Percentiles rank a stretch among this genome's conserved stretches.
These are phyloP conservation scores for Sycon ciliatum DNA, from an alignment of 37 sponge, comb jelly and placozoan species.

Conservation along the genomic window DNA sequence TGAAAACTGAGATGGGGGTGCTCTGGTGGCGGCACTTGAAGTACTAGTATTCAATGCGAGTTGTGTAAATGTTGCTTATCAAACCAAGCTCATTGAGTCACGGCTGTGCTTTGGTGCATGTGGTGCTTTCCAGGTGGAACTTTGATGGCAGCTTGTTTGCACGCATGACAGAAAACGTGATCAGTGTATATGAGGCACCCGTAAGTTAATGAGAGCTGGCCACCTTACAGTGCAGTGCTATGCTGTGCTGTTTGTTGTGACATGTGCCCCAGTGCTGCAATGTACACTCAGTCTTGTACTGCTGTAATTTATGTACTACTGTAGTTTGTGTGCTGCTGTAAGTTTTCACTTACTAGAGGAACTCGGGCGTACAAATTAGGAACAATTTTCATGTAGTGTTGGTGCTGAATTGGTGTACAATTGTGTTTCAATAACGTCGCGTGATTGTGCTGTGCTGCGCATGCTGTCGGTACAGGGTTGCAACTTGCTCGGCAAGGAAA, in stretches of 20 bases:
- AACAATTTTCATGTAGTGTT: no score
- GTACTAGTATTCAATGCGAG: no score
- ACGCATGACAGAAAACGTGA: slow-evolving; percentile 47
- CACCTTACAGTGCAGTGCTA: no score
- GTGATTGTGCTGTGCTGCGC: not conserved
- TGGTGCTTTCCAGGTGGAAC: slow-evolving; percentile 67
- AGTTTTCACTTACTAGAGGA: no score
- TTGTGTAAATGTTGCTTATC: not conserved
- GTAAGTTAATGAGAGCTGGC: slow-evolving; percentile 49
- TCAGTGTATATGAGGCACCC: slow-evolving; percentile 70
- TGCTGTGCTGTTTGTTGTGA: no score
- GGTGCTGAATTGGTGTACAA: not conserved
- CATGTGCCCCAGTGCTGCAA: no score
- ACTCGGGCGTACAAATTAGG: no score
- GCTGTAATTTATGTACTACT: no score
- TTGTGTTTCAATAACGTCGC: not conserved
- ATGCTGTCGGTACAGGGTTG: slow-evolving; percentile 42
- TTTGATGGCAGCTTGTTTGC: slow-evolving; percentile 76
- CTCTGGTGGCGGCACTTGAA: no score
- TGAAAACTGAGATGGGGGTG: no score
- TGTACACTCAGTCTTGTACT: no score
- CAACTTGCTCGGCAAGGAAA: slow-evolving; percentile 67
- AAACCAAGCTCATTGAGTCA: not conserved
- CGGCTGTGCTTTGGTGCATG: not conserved
- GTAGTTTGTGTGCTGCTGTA: no score